Evolutionary conservation across 1,140 invertebrate genomes (phyloP), one percentile per base, ranked within the genome.

Genomic region (Drosophila prosaltans): DNA sequence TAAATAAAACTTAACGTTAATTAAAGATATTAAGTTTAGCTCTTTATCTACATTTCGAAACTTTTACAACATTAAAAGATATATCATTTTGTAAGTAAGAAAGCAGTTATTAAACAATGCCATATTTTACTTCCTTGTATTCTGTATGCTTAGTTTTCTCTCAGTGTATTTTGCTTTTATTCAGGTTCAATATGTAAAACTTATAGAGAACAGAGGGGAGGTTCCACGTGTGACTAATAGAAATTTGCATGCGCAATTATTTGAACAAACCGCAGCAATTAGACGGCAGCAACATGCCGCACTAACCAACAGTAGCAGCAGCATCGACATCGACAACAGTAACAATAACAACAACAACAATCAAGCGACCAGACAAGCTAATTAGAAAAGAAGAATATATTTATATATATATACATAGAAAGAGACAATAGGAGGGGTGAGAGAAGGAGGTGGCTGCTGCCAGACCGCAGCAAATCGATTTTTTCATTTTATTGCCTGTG

Each of bases 231-330:
- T 89, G 74, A 69, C 75, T 80, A 88, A 88, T 89, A 83, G 81
- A 89, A 89, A 89, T 89, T 89, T 89, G 84, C 84, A 89, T 89
- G 84, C 84, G 74, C 80, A 89, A 89, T 89, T 89, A 89, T 89
- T 89, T 90, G 85, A 90, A 89, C 74, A 90, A 89, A 89, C 84
- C 84, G 78, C 84, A 89, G 78, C 74, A 84, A 89, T 89, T 89
- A 88, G 68, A 88, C 76, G 76, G 59, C 79, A 82, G 80, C 83
- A 80, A 83, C 83, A 79, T 71, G 67, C 72, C 66, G 66, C 74
- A 81, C 69, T 41, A 48, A 21, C 66, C 59, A 51, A 8, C 55
- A 64, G 51, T 59, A 63, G 24, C 55, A 76, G 30, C 69, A 78
- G 21, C 59, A 59, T 24, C 45, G 70, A 2, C 58, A 60, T 7